These are phyloP conservation scores for Leptodactylus fuscus DNA, from an alignment of 2,113 vertebrate species.

Conservation along the genomic window DNA sequence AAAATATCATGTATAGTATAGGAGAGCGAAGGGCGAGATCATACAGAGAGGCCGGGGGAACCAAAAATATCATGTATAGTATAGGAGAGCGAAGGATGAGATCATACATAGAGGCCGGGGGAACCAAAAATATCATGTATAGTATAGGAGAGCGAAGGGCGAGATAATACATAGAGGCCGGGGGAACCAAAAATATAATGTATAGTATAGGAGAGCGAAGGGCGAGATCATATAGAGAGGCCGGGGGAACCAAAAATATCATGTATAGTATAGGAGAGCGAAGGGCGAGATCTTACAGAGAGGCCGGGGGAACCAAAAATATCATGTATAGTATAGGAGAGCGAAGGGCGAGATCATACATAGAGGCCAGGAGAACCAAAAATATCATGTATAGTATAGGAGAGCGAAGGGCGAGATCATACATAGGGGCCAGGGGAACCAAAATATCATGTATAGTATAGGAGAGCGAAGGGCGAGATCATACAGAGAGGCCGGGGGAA, in stretches of 20 bases:
- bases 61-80: background rate
- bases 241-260: background rate
- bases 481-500: background rate
- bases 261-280: background rate
- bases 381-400: background rate
- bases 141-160: background rate
- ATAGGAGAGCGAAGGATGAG: background rate
- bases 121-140: background rate
- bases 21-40: background rate
- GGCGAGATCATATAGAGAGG: background rate
- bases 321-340: background rate
- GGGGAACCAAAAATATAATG: background rate
- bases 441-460: background rate
- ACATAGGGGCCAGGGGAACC: background rate
- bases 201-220: background rate
- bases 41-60: background rate
- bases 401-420: background rate
- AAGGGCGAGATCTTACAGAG: background rate
- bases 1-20: background rate
- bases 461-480: background rate
- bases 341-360: background rate
- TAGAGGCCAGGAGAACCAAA: background rate
- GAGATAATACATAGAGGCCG: background rate
- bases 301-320: background rate
- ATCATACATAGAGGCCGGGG: background rate